phyloP scores from a whole-genome alignment of 2,113 vertebrate species.

The Xiphophorus hellerii region DNA sequence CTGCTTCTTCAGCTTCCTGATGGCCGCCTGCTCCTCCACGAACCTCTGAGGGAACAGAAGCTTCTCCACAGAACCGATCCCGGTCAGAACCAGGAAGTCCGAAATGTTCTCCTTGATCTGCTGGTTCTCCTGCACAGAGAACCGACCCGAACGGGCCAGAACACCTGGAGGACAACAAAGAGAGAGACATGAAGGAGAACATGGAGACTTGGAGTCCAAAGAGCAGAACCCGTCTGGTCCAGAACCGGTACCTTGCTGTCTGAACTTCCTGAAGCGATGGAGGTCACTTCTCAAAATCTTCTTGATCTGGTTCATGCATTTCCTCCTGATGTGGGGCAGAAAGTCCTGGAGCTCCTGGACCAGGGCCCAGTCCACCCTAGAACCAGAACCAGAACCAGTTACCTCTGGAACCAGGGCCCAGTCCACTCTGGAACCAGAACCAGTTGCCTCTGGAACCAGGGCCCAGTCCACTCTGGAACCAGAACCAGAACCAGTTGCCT shows the following conservation, averaged over 20 bases:
- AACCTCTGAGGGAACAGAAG: conserved; percentile 69
- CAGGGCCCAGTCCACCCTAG: background rate
- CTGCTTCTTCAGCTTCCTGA: conserved; percentile 38
- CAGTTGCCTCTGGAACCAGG: background rate
- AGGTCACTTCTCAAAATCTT: conserved; percentile 54
- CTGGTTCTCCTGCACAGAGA: conserved; percentile 57
- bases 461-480: too few species aligned
- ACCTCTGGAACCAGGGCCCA: too few species aligned
- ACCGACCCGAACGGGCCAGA: conserved; percentile 56
- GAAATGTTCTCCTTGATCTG: conserved; percentile 58
- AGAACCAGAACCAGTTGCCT: background rate
- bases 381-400: background rate
- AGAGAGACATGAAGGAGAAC: too few species aligned
- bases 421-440: background rate
- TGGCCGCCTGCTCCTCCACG: conserved; percentile 21
- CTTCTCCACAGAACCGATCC: conserved; percentile 52
- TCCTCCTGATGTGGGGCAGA: conserved; percentile 34
- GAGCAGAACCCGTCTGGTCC: too few species aligned
- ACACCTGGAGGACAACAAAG: conserved; percentile 53
- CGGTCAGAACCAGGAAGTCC: conserved; percentile 69
- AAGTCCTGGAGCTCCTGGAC: conserved; percentile 57
- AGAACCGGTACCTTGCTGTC: conserved; percentile 24
- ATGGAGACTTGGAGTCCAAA: too few species aligned
- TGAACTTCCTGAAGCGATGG: conserved; percentile 48
- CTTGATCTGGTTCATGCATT: background rate